These are phyloP conservation scores for Drymonia ruficornis DNA, from an alignment of 2,888 invertebrate genomes.

Conservation along the genomic window DNA sequence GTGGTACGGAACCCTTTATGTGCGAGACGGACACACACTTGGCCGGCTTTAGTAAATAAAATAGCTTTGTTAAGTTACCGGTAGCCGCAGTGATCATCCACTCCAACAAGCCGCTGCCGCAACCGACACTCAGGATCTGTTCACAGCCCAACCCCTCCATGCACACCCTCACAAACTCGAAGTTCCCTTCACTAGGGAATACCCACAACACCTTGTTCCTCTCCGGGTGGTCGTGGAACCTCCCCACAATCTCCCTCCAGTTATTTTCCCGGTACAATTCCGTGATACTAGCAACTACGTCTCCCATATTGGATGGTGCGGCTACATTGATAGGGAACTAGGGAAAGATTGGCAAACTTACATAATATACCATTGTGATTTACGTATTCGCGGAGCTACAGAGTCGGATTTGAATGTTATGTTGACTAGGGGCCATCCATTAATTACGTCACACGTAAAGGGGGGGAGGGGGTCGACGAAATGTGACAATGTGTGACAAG, in stretches of 20 bases:
- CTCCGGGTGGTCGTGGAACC: conserved; percentile 77
- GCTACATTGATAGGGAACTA: conserved; percentile 50
- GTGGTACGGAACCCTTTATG: too few relatives aligned
- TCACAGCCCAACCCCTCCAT: conserved; percentile 71
- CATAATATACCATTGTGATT: conserved; percentile 44
- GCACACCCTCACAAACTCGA: conserved; percentile 82
- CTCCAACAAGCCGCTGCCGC: conserved; percentile 92
- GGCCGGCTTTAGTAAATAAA: neutral
- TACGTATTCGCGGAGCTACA: conserved; percentile 40
- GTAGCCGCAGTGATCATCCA: conserved; percentile 89
- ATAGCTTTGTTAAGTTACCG: conserved; percentile 70
- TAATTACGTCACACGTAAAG: too few relatives aligned
- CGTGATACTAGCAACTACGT: conserved; percentile 66
- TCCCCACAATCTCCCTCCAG: conserved; percentile 77
- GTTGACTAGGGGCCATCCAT: too few relatives aligned
- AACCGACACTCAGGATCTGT: conserved; percentile 89
- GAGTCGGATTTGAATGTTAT: conserved; percentile 39
- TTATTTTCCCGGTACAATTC: conserved; percentile 67
- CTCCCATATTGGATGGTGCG: conserved; percentile 53
- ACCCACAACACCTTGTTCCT: conserved; percentile 88
- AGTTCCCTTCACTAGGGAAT: conserved; percentile 88
- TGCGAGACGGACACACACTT: too few relatives aligned
- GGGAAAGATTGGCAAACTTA: conserved; percentile 27
- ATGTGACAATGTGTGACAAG: too few relatives aligned
- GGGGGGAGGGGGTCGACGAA: too few relatives aligned